Evolutionary conservation across 2,113 vertebrate species (phyloP).

Genomic region (Amphiprion percula): DNA sequence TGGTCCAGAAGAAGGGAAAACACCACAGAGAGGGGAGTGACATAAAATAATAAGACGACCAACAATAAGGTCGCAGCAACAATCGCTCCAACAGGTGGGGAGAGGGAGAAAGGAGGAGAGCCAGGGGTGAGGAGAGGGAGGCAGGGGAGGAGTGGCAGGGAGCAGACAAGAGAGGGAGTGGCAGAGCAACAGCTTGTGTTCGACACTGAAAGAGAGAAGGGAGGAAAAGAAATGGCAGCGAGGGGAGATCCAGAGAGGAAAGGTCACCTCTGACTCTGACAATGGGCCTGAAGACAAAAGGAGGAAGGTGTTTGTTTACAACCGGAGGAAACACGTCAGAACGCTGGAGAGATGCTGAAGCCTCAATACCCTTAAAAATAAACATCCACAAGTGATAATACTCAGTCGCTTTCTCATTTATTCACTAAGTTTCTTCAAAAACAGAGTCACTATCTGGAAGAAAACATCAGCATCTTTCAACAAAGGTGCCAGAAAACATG

Average conservation of each 20-base stretch:
- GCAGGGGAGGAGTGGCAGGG: slow-evolving; percentile 35
- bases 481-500: too few species aligned
- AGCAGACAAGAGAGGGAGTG: slow-evolving; percentile 82
- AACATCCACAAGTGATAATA: neutral
- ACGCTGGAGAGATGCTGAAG: neutral
- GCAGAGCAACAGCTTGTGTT: slow-evolving; percentile 83
- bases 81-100: slow-evolving; percentile 86
- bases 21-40: slow-evolving; percentile 40
- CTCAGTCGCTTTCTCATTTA: too few species aligned
- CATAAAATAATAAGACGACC: slow-evolving; percentile 73
- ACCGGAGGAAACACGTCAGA: slow-evolving; percentile 21
- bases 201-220: slow-evolving; percentile 79
- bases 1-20: neutral
- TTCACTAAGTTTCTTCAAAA: too few species aligned
- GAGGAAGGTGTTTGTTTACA: slow-evolving; percentile 75
- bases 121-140: slow-evolving; percentile 29
- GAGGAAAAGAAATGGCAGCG: slow-evolving; percentile 51
- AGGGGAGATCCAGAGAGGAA: slow-evolving; percentile 54
- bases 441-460: too few species aligned
- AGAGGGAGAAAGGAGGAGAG: slow-evolving; percentile 62
- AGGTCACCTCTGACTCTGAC: slow-evolving; percentile 83
- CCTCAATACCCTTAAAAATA: too few species aligned
- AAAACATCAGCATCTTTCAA: too few species aligned
- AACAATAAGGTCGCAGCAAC: slow-evolving; percentile 74
- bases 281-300: slow-evolving; percentile 82